phyloP scores from a whole-genome alignment of 2,888 invertebrate species.

The Ferrisia virgata region DNA sequence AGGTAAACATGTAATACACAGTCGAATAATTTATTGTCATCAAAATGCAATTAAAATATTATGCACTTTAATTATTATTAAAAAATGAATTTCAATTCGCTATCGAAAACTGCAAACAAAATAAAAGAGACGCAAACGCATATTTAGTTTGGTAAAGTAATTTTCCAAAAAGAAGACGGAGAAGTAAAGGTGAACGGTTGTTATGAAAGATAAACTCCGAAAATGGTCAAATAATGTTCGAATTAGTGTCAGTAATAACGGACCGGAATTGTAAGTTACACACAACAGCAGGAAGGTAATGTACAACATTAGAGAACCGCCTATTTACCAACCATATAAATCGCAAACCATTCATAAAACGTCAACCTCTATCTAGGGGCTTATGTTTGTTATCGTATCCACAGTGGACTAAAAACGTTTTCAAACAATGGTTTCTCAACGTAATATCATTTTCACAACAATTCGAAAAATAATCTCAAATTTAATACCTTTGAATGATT shows the following conservation, averaged over 20 bases:
- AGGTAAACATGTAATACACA: too few species aligned
- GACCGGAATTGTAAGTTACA: conserved; percentile 42
- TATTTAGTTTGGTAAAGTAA: not conserved
- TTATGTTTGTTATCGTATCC: conserved; percentile 41
- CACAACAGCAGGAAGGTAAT: conserved; percentile 42
- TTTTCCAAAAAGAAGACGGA: not conserved
- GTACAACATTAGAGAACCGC: conserved; percentile 44
- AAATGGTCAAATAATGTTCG: conserved; percentile 45
- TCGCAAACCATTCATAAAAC: conserved; percentile 43
- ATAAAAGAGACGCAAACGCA: not conserved
- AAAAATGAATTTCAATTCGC: too few species aligned
- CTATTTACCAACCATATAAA: conserved; percentile 42
- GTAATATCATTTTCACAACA: conserved; percentile 13
- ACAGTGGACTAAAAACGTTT: conserved; percentile 29
- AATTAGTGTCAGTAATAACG: conserved; percentile 44
- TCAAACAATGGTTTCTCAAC: conserved; percentile 36
- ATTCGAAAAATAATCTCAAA: not conserved
- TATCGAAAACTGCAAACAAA: too few species aligned
- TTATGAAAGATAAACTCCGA: conserved; percentile 42
- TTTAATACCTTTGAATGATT: not conserved
- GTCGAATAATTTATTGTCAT: too few species aligned
- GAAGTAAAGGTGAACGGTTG: not conserved
- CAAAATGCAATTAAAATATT: too few species aligned
- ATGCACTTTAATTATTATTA: too few species aligned
- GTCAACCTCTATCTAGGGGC: conserved; percentile 41